phyloP scores from a whole-genome alignment of 2,888 invertebrate genomes.

The Drosophila mayaguana region DNA sequence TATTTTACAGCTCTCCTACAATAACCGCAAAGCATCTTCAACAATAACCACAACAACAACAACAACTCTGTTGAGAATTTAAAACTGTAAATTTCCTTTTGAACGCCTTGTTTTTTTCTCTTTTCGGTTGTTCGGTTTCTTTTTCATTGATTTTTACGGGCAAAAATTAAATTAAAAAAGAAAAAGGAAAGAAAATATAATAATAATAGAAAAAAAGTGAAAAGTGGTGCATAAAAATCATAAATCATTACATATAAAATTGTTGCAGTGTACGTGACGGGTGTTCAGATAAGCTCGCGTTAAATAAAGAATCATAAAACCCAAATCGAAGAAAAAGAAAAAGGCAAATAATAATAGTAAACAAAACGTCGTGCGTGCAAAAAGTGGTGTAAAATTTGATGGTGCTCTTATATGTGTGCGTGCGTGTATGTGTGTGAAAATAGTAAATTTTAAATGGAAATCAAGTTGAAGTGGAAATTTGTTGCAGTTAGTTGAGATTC shows the following conservation, averaged over 20 bases:
- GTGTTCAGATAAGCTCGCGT: slow-evolving; percentile 35
- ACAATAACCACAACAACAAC: neutral
- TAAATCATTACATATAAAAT: slow-evolving; percentile 45
- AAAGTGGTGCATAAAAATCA: slow-evolving; percentile 40
- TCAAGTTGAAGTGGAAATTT: slow-evolving; percentile 33
- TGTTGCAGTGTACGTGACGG: slow-evolving; percentile 46
- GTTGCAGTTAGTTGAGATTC: slow-evolving; percentile 31
- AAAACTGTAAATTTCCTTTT: slow-evolving; percentile 32
- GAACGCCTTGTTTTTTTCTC: slow-evolving; percentile 21
- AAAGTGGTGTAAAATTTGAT: slow-evolving; percentile 52
- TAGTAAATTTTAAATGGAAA: slow-evolving; percentile 54
- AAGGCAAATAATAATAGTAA: slow-evolving; percentile 14
- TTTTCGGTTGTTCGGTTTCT: slow-evolving; percentile 16
- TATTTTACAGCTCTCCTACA: slow-evolving; percentile 41
- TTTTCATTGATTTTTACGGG: slow-evolving; percentile 40
- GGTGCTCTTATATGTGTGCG: slow-evolving; percentile 22
- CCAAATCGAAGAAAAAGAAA: neutral
- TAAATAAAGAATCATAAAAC: slow-evolving; percentile 34
- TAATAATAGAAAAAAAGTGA: slow-evolving; percentile 11
- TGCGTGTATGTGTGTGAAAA: slow-evolving; percentile 15
- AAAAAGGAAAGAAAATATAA: neutral
- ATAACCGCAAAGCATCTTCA: slow-evolving; percentile 17
- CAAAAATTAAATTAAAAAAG: slow-evolving; percentile 23
- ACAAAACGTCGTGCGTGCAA: slow-evolving; percentile 56
- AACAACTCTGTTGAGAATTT: slow-evolving; percentile 17